These are phyloP conservation scores for Aegithalos caudatus DNA, from an alignment of 2,113 vertebrate genomes.

Conservation along the genomic window DNA sequence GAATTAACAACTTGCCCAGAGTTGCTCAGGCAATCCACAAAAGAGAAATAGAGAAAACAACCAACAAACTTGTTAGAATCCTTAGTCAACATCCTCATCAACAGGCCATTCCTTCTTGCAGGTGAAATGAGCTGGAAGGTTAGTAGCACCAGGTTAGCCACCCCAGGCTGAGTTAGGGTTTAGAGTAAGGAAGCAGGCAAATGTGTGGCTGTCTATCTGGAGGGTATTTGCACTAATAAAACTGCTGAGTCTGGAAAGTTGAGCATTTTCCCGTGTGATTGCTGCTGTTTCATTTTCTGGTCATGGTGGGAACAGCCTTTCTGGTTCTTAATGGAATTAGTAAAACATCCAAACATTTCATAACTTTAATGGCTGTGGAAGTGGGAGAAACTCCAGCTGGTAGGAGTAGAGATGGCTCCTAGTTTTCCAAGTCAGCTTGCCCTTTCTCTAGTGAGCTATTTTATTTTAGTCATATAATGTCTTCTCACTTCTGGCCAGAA, in stretches of 20 bases:
- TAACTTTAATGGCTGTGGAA: slow-evolving; percentile 49
- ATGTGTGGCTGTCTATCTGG: not conserved
- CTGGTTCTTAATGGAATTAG: slow-evolving; percentile 64
- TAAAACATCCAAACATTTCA: slow-evolving; percentile 59
- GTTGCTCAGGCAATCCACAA: not conserved
- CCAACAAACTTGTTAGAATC: not conserved
- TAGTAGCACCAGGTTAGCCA: not conserved
- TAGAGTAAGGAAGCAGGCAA: not conserved
- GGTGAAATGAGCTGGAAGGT: not conserved
- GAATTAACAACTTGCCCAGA: not conserved
- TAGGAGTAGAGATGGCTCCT: slow-evolving; percentile 11
- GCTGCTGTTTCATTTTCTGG: slow-evolving; percentile 54
- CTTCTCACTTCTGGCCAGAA: not conserved
- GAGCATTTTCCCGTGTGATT: slow-evolving; percentile 59
- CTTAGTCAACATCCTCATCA: not conserved
- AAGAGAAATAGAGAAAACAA: not conserved
- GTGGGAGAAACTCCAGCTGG: slow-evolving; percentile 56
- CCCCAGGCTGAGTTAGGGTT: not conserved
- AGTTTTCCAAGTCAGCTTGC: slow-evolving; percentile 15
- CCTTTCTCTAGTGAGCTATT: not conserved
- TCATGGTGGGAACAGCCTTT: slow-evolving; percentile 56
- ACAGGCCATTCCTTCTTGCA: not conserved
- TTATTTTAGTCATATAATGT: not conserved
- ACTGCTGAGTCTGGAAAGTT: slow-evolving; percentile 49
- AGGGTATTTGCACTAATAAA: slow-evolving; percentile 34